These are phyloP conservation scores for Excalfactoria chinensis DNA, from an alignment of 2,113 vertebrate species.

Conservation along the genomic window DNA sequence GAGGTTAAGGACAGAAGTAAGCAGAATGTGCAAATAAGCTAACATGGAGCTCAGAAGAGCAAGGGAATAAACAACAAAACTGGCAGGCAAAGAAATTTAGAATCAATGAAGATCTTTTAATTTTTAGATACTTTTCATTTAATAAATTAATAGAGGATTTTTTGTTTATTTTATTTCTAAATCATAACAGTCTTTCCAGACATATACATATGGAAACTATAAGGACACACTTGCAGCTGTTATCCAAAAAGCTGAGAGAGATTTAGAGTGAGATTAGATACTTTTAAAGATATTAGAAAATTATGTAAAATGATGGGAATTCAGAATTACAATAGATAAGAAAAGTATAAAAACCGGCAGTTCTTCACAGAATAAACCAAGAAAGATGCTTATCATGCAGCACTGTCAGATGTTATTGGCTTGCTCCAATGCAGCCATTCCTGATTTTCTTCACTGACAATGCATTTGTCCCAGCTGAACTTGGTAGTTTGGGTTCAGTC, in stretches of 20 bases:
- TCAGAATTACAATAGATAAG: background rate
- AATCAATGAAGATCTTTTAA: background rate
- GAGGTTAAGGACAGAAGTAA: background rate
- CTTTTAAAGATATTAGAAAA: background rate
- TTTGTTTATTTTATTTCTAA: background rate
- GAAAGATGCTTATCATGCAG: background rate
- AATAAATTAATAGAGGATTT: too few relatives aligned
- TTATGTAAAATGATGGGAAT: background rate
- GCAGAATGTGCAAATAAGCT: background rate
- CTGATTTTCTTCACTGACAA: background rate
- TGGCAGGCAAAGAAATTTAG: background rate
- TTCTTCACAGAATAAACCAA: background rate
- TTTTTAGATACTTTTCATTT: too few relatives aligned
- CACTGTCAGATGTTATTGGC: background rate
- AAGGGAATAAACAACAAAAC: background rate
- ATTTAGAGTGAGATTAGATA: slow-evolving; percentile 22
- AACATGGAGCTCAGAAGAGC: background rate
- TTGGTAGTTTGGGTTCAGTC: background rate
- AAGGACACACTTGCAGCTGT: fast-evolving
- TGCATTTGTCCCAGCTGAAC: background rate
- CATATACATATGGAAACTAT: background rate
- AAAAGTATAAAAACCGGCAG: background rate
- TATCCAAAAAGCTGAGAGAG: background rate
- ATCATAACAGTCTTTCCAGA: background rate
- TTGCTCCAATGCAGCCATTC: background rate